phyloP scores from a whole-genome alignment of 2,888 invertebrate species.

The Phragmatobia fuliginosa region DNA sequence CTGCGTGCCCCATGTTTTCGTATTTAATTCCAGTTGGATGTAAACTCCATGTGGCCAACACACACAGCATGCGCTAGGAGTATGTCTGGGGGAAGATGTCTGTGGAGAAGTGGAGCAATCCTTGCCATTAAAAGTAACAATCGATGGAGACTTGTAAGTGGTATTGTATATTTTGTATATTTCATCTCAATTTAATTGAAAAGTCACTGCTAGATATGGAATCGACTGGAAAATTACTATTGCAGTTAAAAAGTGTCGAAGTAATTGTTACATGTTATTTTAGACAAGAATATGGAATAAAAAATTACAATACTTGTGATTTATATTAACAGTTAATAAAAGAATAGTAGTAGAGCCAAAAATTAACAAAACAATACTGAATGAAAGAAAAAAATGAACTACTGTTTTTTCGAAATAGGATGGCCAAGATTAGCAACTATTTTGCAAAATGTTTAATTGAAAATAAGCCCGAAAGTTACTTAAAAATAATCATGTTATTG shows the following conservation, averaged over 20 bases:
- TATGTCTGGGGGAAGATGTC: constrained; percentile 49
- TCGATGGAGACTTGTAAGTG: constrained; percentile 63
- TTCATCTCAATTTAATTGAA: neutral
- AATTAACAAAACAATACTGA: neutral
- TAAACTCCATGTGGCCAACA: constrained; percentile 59
- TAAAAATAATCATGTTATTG: neutral
- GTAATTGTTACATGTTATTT: no score
- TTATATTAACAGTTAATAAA: neutral
- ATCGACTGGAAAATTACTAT: no score
- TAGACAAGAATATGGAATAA: no score
- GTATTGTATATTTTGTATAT: neutral
- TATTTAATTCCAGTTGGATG: constrained; percentile 52
- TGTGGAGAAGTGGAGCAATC: constrained; percentile 64
- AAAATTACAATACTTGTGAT: neutral
- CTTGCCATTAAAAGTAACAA: constrained; percentile 53
- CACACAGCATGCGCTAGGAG: constrained; percentile 62
- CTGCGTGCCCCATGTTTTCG: neutral
- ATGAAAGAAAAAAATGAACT: neutral
- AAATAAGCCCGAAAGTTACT: neutral
- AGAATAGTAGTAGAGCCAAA: neutral
- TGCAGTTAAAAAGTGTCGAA: no score
- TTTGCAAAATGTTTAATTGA: no score
- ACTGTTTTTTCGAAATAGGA: no score
- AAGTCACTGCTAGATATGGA: no score
- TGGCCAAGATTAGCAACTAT: no score